A percentile compares a stretch with the other conserved stretches of the same genome.
phyloP scores from a whole-genome alignment of 2,113 vertebrate species.

The Ceyx margarethae region DNA sequence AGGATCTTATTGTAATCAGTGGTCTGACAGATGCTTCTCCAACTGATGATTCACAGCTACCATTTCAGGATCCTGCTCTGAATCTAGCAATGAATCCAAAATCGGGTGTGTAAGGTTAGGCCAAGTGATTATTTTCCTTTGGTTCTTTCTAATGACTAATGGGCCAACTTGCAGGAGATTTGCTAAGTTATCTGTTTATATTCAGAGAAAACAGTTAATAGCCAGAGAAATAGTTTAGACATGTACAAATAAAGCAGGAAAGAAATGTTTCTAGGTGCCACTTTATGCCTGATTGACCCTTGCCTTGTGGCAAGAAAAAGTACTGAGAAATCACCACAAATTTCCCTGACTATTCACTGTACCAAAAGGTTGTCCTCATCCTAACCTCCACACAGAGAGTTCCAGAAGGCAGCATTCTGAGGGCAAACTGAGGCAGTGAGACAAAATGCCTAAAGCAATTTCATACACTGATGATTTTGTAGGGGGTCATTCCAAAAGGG shows the following conservation, averaged over 20 bases:
- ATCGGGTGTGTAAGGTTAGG: not conserved
- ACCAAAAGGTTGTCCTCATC: not conserved
- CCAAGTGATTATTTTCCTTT: not conserved
- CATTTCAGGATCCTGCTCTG: not conserved
- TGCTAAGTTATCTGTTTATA: not conserved
- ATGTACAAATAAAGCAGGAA: not conserved
- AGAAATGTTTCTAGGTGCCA: not conserved
- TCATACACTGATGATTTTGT: not conserved
- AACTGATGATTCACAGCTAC: not conserved
- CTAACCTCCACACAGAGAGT: not conserved
- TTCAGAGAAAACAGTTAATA: not conserved
- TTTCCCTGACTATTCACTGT: not conserved
- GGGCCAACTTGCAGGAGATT: not conserved
- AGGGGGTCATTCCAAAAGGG: not conserved
- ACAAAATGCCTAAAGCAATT: slow-evolving; percentile 12
- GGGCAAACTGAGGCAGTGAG: not conserved
- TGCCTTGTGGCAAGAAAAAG: not conserved
- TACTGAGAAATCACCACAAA: not conserved
- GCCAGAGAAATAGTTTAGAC: not conserved
- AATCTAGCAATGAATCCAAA: not conserved
- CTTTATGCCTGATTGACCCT: not conserved
- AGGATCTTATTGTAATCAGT: not conserved
- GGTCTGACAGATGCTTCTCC: not conserved
- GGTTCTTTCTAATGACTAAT: not conserved
- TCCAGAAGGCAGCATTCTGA: not conserved